Conservation (phyloP, 2,888 invertebrate species). For the Autographa pulchrina region DNA sequence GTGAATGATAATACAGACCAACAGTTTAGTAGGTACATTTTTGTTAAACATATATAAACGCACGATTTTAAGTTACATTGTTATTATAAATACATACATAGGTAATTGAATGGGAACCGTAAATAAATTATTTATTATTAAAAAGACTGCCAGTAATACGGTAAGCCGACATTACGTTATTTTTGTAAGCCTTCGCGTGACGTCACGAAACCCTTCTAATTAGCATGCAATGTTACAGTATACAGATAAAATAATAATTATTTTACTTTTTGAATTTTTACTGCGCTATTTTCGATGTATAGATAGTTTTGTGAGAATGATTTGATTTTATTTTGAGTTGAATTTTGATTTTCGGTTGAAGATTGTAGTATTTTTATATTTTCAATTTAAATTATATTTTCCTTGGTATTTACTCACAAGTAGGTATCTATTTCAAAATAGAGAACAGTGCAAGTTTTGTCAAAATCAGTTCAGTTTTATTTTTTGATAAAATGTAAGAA, state of each 20-base stretch:
- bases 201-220: slow-evolving; percentile 54
- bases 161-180: slow-evolving; percentile 48
- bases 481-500: too few species aligned
- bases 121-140: slow-evolving; percentile 54
- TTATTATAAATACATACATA: background rate
- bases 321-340: background rate
- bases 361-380: too few species aligned
- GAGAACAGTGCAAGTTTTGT: too few species aligned
- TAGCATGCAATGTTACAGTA: slow-evolving; percentile 56
- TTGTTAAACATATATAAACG: too few species aligned
- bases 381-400: too few species aligned
- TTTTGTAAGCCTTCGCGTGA: slow-evolving; percentile 57
- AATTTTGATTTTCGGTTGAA: too few species aligned
- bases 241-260: slow-evolving; percentile 55
- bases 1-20: too few species aligned
- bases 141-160: slow-evolving; percentile 38
- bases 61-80: too few species aligned
- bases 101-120: slow-evolving; percentile 22
- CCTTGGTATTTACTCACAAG: too few species aligned
- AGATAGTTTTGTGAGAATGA: background rate
- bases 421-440: too few species aligned
- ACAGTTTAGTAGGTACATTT: too few species aligned
- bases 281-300: slow-evolving; percentile 17
- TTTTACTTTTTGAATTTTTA: slow-evolving; percentile 48
- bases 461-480: too few species aligned